These are phyloP conservation scores for Troides helena DNA, from an alignment of 2,888 invertebrate species.

Conservation along the genomic window DNA sequence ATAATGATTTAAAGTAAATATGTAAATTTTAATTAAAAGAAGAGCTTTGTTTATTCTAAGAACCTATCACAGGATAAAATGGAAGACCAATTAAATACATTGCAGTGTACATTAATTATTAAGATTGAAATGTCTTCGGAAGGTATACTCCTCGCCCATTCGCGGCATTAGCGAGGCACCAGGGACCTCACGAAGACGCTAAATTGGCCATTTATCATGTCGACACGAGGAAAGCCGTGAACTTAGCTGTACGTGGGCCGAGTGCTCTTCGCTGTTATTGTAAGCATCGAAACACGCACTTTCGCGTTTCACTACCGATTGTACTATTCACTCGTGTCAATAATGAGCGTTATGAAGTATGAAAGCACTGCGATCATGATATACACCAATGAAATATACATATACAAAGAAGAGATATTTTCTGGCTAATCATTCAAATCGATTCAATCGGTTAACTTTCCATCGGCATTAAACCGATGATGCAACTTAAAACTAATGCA, in stretches of 20 bases:
- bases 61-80: neutral
- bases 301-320: slow-evolving; percentile 24
- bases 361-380: neutral
- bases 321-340: slow-evolving; percentile 18
- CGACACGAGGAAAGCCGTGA: slow-evolving; percentile 24
- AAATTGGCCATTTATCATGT: slow-evolving; percentile 24
- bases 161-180: slow-evolving; percentile 2
- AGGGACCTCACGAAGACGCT: slow-evolving; percentile 19
- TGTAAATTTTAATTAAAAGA: too few species aligned
- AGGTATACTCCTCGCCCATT: neutral
- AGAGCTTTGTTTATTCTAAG: too few species aligned
- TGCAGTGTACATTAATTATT: slow-evolving; percentile 4
- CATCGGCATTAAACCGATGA: neutral
- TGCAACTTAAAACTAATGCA: neutral
- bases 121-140: slow-evolving; percentile 10
- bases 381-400: neutral
- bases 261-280: slow-evolving; percentile 25
- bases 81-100: slow-evolving; percentile 1
- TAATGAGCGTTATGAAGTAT: neutral
- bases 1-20: too few species aligned
- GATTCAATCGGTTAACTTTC: neutral
- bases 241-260: slow-evolving; percentile 16
- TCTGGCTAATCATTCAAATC: neutral
- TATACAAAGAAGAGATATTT: neutral
- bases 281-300: slow-evolving; percentile 16